Evolutionary conservation across 1,140 invertebrate genomes (phyloP).

Genomic region (Arctopsyche grandis): DNA sequence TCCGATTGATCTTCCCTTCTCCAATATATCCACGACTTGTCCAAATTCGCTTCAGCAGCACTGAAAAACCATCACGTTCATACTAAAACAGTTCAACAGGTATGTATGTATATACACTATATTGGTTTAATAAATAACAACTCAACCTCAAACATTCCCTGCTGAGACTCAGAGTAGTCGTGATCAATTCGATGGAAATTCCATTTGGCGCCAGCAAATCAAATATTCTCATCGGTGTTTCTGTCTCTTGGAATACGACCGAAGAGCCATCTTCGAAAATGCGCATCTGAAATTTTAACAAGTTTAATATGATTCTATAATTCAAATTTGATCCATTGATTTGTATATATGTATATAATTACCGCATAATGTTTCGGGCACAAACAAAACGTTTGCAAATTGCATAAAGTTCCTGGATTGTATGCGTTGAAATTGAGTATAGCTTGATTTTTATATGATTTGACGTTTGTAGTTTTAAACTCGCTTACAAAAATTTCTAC

Average conservation of each 20-base stretch:
- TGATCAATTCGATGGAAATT: constrained; percentile 37
- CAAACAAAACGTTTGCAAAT: constrained; percentile 54
- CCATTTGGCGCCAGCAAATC: constrained; percentile 29
- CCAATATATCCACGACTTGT: constrained; percentile 46
- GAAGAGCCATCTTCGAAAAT: constrained; percentile 38
- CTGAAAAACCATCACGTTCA: constrained; percentile 11
- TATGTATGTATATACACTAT: neutral
- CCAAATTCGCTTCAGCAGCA: neutral
- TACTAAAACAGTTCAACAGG: neutral
- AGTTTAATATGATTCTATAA: neutral
- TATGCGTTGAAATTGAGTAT: constrained; percentile 36
- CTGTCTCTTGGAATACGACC: constrained; percentile 7
- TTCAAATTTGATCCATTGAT: no score
- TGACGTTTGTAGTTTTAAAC: constrained; percentile 24
- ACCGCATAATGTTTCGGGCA: constrained; percentile 55
- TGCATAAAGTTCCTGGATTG: constrained; percentile 54
- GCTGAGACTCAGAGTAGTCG: constrained; percentile 34
- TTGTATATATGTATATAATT: neutral
- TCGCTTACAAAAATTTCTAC: constrained; percentile 26
- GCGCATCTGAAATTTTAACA: constrained; percentile 34
- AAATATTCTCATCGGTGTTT: constrained; percentile 34
- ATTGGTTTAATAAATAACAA: no score
- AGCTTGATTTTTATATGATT: constrained; percentile 19
- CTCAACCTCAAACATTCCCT: neutral
- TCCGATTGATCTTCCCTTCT: constrained; percentile 4